Evolutionary conservation across 1,140 invertebrate species (phyloP).

Genomic region (Tachypleus tridentatus): DNA sequence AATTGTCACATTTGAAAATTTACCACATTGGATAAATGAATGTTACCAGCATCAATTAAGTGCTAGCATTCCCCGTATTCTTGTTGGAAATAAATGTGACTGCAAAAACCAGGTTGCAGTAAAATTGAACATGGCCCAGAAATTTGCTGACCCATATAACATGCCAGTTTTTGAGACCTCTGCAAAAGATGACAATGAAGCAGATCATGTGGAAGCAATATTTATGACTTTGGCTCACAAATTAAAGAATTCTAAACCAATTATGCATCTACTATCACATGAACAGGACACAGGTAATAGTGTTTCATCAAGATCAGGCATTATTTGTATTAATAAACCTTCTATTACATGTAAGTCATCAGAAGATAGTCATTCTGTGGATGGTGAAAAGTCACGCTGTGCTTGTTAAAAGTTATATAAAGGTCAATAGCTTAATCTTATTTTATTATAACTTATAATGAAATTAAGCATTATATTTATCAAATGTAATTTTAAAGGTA

Average conservation of each 20-base stretch:
- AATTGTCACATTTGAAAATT: slow-evolving; percentile 47
- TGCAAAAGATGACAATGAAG: slow-evolving; percentile 48
- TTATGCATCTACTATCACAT: slow-evolving; percentile 34
- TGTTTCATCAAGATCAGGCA: too few relatives aligned
- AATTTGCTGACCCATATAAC: slow-evolving; percentile 56
- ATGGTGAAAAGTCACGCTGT: too few relatives aligned
- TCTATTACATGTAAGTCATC: too few relatives aligned
- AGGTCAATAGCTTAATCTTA: too few relatives aligned
- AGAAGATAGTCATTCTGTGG: too few relatives aligned
- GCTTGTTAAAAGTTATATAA: too few relatives aligned
- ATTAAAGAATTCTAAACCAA: slow-evolving; percentile 50
- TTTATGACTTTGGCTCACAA: slow-evolving; percentile 75
- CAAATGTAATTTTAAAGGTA: too few relatives aligned
- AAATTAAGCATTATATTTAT: too few relatives aligned
- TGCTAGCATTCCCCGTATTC: slow-evolving; percentile 53
- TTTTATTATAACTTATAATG: too few relatives aligned
- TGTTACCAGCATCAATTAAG: slow-evolving; percentile 52
- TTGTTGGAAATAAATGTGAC: slow-evolving; percentile 75
- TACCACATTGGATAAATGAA: slow-evolving; percentile 60
- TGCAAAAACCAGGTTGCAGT: slow-evolving; percentile 45
- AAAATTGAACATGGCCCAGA: slow-evolving; percentile 52
- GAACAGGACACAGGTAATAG: too few relatives aligned
- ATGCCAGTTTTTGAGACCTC: slow-evolving; percentile 43
- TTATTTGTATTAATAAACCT: too few relatives aligned
- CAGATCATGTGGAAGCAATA: slow-evolving; percentile 67